Base-by-base conservation (phyloP, 2,113 vertebrate genomes). In the Philantomba maxwellii region DNA sequence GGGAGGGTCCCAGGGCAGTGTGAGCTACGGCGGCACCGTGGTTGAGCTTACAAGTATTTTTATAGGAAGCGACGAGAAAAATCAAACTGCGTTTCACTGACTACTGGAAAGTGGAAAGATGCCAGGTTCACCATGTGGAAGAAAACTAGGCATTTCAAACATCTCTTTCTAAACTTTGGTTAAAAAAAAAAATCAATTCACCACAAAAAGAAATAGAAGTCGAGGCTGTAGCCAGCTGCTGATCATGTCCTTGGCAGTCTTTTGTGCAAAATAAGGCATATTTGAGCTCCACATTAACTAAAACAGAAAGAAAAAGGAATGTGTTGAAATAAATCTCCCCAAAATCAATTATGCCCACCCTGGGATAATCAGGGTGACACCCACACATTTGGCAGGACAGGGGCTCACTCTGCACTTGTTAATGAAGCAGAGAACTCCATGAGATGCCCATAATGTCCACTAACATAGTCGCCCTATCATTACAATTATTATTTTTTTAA, bases 201-300 rank as follows among this genome's bases (percentile, higher is more conserved):
- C n/a, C 83, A 96, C 91, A 95, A 80, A 92, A 88, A 97, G 95
- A 92, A 96, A 96, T 57, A 80, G 2, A 85, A 89, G 49, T 93
- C 0, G 15, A 96, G 95, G 95, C 86, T 93, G 92, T 70, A 89
- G 94, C 89, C 96, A 96, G 96, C 91, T 80, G 97, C 95, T 90
- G 95, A 89, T 89, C 66, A 57, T 11, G 95, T 90, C 90, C 85
- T 87, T 89, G 96, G 96, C 58, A 66, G 92, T 97, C 93, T 96
- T 85, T 82, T 96, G 97, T 97, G 97, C 97, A 93, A 96, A 97
- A 92, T 87, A 96, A 89, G 97, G 96, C 51, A 47, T 80, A n/a
- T 73, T 64, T 82, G 96, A 94, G 93, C 75, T 94, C 97, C 96
- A 89, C 57, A 3, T 51, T 17, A 80, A 82, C 96, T 97, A 30